phyloP scores from a whole-genome alignment of 2,113 vertebrate genomes.

The Campylorhamphus procurvoides region DNA sequence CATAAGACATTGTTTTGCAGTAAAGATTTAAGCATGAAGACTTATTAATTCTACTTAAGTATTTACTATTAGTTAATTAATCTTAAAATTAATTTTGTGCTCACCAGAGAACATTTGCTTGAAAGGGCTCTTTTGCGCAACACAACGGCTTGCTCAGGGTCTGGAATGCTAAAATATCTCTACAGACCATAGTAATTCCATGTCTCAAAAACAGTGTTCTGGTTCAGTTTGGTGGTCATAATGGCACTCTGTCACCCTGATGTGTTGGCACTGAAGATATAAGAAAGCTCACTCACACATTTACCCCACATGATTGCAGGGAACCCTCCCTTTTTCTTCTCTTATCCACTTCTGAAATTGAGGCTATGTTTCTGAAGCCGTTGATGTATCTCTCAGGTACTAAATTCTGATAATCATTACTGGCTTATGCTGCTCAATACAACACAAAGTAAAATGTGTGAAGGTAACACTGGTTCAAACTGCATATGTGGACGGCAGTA shows the following conservation, averaged over 20 bases:
- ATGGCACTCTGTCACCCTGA: neutral
- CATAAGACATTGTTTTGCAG: neutral
- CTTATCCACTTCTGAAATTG: neutral
- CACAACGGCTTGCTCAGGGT: neutral
- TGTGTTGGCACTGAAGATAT: neutral
- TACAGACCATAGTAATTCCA: neutral
- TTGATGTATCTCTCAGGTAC: neutral
- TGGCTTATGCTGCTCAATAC: neutral
- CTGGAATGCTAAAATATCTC: neutral
- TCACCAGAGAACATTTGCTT: neutral
- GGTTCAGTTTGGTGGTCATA: neutral
- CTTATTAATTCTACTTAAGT: neutral
- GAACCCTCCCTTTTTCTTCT: neutral
- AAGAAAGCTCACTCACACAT: neutral
- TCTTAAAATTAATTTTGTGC: neutral
- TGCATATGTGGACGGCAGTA: neutral
- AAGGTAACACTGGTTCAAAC: neutral
- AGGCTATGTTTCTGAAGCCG: neutral
- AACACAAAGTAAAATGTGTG: neutral
- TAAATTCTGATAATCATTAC: neutral
- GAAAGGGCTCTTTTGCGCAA: neutral
- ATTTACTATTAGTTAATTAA: neutral
- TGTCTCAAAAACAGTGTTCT: neutral
- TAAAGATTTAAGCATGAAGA: neutral
- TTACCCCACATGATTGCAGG: neutral